These are phyloP conservation scores for Pogoniulus pusillus DNA, from an alignment of 2,797 vertebrate genomes.

Conservation along the genomic window DNA sequence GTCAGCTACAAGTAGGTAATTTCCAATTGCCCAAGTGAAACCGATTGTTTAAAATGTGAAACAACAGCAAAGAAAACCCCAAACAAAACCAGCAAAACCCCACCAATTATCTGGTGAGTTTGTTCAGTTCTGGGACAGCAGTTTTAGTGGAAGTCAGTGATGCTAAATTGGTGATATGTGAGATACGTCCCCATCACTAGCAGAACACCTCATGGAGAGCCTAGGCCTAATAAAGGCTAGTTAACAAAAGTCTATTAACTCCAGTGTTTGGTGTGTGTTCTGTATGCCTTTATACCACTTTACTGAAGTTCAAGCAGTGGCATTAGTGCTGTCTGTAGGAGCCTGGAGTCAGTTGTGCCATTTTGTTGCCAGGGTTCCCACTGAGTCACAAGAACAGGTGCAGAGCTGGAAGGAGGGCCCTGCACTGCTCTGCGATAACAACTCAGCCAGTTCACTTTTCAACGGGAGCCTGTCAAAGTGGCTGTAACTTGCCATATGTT, in stretches of 20 bases:
- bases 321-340: background rate
- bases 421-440: rapidly evolving
- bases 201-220: background rate
- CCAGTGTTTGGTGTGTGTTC: background rate
- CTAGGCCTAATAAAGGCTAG: background rate
- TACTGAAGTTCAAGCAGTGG: background rate
- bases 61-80: background rate
- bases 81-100: background rate
- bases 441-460: background rate
- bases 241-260: background rate
- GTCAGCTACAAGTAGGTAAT: background rate
- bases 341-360: background rate
- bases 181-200: background rate
- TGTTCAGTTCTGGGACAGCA: background rate
- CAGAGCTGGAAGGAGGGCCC: background rate
- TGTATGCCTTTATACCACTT: background rate
- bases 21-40: background rate
- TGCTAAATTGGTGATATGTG: background rate
- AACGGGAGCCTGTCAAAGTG: background rate
- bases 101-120: background rate
- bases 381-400: background rate
- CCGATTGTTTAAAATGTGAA: background rate
- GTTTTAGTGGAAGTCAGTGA: background rate
- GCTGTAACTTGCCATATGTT: background rate
- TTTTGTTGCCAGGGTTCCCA: background rate